Evolutionary conservation across 2,797 vertebrate genomes (phyloP), one percentile per base, ranked within the genome.

Genomic region (Malacoraja senta): DNA sequence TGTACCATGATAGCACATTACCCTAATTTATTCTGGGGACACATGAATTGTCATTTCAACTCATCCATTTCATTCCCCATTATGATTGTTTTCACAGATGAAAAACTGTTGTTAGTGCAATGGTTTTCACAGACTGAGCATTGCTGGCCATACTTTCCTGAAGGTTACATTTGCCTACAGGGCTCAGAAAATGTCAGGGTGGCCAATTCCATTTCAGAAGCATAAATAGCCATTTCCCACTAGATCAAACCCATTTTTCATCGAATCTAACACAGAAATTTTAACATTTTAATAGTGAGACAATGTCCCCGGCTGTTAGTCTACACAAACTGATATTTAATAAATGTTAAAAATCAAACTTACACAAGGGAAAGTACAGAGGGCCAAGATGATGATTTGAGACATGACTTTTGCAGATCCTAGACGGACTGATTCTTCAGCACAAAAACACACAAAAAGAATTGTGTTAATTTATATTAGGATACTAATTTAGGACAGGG

Each of bases 161-260:
- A 97, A 97, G 97, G 97, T 97, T 97, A 97, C 96, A 96, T 94
- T 93, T 96, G 97, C 97, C 97, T 96, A 94, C 95, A 94, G 97
- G 96, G 96, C 95, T 96, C 94, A 95, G 95, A 96, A 96, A 97
- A 95, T 95, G 95, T 95, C 96, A 95, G 94, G 93, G 93, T 95
- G 95, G 94, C 95, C 94, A 95, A 95, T 94, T 96, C 96, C 95
- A 96, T 95, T 96, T 96, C 95, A 94, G 95, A 95, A 96, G 96
- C 97, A 96, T 96, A 97, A 97, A 97, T 97, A 98, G 96, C 96
- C 95, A 95, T 97, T 97, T 97, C 97, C 97, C 97, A 94, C 95
- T 97, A 97, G 97, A 97, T 96, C 96, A 97, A 97, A 97, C 97
- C 97, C 96, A 97, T 95, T 96, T 97, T 96, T 94, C 84, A 88